Evolutionary conservation across 2,888 invertebrate species (phyloP).

Genomic region (Hedya salicella): DNA sequence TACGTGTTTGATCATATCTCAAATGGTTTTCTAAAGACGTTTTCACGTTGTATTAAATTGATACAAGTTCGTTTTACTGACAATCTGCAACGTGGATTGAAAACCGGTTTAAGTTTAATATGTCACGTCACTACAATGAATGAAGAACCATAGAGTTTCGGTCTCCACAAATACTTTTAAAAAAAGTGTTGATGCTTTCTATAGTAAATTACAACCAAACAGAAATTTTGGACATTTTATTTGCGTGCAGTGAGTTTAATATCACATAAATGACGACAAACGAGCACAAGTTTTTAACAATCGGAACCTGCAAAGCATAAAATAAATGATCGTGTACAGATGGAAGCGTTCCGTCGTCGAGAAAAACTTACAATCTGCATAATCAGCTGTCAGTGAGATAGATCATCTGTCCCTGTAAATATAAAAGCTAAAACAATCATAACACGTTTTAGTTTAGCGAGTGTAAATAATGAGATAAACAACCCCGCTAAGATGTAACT

Average conservation of each 20-base stretch:
- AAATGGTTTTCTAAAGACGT: neutral
- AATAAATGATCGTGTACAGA: constrained; percentile 71
- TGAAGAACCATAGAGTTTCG: constrained; percentile 71
- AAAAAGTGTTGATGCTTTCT: constrained; percentile 86
- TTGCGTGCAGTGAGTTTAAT: constrained; percentile 72
- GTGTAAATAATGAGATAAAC: constrained; percentile 74
- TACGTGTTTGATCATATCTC: constrained; percentile 3
- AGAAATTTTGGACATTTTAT: constrained; percentile 79
- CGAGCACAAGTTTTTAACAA: constrained; percentile 64
- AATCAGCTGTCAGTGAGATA: constrained; percentile 85
- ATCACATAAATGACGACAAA: constrained; percentile 74
- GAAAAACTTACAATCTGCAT: constrained; percentile 85
- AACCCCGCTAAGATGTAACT: constrained; percentile 73
- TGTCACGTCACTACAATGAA: constrained; percentile 56
- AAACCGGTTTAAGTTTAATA: constrained; percentile 40
- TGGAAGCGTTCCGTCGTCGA: constrained; percentile 80
- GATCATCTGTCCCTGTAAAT: constrained; percentile 86
- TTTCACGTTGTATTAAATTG: constrained; percentile 10
- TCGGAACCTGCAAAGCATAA: constrained; percentile 60
- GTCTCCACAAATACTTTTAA: constrained; percentile 71
- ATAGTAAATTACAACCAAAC: constrained; percentile 84
- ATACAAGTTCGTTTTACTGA: neutral
- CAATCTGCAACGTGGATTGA: constrained; percentile 36
- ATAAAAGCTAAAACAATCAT: constrained; percentile 82
- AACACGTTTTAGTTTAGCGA: constrained; percentile 71